Percentiles rank a stretch among this genome's conserved stretches.
Conservation (phyloP, 2,888 invertebrate species). For the Aphelenchoides bicaudatus region DNA sequence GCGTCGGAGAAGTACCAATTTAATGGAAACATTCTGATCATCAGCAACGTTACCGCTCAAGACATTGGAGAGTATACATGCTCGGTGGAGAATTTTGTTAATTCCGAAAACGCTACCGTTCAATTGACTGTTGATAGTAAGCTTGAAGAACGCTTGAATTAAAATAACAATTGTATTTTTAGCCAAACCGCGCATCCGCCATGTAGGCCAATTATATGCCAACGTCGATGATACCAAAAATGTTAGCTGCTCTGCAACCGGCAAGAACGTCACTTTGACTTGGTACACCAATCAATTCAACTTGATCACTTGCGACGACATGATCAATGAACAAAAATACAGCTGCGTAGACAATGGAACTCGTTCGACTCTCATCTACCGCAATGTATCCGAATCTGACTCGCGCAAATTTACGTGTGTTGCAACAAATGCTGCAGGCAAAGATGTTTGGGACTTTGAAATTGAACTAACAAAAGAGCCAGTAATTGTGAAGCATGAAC, state of each 20-base stretch:
- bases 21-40: neutral
- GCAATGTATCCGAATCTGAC: neutral
- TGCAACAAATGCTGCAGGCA: neutral
- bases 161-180: neutral
- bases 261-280: neutral
- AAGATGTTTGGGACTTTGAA: constrained; percentile 1
- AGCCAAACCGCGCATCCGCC: constrained; percentile 4
- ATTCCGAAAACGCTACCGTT: neutral
- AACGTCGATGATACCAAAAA: constrained; percentile 4
- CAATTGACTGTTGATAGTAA: neutral
- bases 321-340: neutral
- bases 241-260: neutral
- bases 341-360: constrained; percentile 2
- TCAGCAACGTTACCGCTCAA: constrained; percentile 1
- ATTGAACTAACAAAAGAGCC: neutral
- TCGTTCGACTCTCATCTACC: neutral
- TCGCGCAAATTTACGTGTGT: neutral
- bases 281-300: neutral
- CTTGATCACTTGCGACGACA: neutral
- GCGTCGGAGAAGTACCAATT: constrained; percentile 3
- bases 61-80: constrained; percentile 3
- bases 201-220: neutral
- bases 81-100: neutral
- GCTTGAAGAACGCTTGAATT: neutral
- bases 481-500: neutral